Conservation (phyloP, 2,113 vertebrate genomes). For the Callithrix jacchus region DNA sequence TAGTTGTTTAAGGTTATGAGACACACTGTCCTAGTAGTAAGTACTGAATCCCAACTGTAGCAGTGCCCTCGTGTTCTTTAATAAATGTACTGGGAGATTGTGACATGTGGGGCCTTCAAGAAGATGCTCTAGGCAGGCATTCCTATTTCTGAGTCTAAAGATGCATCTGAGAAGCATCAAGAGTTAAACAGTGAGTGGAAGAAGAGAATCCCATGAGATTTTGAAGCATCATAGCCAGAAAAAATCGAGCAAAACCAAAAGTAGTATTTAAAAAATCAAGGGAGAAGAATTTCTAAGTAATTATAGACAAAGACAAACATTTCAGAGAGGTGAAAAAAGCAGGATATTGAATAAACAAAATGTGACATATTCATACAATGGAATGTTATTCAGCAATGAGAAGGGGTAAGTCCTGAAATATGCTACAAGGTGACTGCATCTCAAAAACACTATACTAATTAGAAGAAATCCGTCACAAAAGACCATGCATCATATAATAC, state of each 20-base stretch:
- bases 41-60: neutral
- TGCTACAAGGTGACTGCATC: neutral
- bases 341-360: neutral
- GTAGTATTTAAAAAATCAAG: neutral
- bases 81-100: neutral
- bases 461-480: neutral
- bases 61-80: neutral
- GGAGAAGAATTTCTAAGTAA: neutral
- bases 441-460: neutral
- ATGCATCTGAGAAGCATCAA: neutral
- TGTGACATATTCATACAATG: neutral
- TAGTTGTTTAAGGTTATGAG: neutral
- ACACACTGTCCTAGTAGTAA: neutral
- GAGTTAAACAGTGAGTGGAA: neutral
- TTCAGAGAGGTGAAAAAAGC: neutral
- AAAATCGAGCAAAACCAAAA: conserved; percentile 15
- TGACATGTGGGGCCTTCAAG: neutral
- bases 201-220: neutral
- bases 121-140: neutral
- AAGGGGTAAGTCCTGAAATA: neutral
- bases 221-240: neutral
- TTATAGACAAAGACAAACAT: neutral
- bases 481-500: neutral
- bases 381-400: neutral
- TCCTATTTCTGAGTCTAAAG: neutral